Evolutionary conservation across 2,797 vertebrate genomes (phyloP).

Genomic region (Myotis daubentonii): DNA sequence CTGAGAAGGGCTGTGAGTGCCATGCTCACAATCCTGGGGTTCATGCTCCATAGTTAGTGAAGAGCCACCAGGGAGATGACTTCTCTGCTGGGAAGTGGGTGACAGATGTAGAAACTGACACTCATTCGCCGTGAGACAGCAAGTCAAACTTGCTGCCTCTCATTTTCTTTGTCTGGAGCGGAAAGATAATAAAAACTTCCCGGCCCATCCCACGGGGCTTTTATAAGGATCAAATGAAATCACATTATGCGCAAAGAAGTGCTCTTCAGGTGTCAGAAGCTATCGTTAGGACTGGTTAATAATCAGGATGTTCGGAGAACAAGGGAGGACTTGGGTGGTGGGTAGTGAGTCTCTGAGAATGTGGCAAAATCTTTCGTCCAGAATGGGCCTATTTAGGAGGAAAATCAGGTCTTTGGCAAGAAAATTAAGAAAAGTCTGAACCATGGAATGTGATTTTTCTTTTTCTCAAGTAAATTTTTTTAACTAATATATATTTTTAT

Average conservation of each 20-base stretch:
- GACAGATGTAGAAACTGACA: not conserved
- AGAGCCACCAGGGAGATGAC: not conserved
- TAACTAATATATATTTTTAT: too few species aligned
- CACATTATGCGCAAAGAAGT: not conserved
- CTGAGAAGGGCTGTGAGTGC: not conserved
- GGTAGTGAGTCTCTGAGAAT: not conserved
- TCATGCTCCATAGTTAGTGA: not conserved
- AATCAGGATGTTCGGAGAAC: not conserved
- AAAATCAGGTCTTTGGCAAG: not conserved
- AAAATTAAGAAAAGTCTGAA: not conserved
- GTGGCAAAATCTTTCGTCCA: not conserved
- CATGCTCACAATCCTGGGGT: not conserved
- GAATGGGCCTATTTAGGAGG: not conserved
- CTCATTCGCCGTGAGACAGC: not conserved
- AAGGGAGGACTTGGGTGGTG: not conserved
- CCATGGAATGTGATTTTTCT: not conserved
- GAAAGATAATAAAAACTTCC: not conserved
- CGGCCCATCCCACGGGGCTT: not conserved
- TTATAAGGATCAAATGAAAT: conserved; percentile 31
- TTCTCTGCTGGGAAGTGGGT: not conserved
- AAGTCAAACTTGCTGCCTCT: not conserved
- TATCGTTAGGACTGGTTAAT: conserved; percentile 1
- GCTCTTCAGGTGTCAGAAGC: not conserved
- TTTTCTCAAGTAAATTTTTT: not conserved
- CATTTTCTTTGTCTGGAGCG: conserved; percentile 34